Percentiles rank a stretch among this genome's conserved stretches.
phyloP scores from a whole-genome alignment of 2,113 vertebrate genomes.

The Condylura cristata region DNA sequence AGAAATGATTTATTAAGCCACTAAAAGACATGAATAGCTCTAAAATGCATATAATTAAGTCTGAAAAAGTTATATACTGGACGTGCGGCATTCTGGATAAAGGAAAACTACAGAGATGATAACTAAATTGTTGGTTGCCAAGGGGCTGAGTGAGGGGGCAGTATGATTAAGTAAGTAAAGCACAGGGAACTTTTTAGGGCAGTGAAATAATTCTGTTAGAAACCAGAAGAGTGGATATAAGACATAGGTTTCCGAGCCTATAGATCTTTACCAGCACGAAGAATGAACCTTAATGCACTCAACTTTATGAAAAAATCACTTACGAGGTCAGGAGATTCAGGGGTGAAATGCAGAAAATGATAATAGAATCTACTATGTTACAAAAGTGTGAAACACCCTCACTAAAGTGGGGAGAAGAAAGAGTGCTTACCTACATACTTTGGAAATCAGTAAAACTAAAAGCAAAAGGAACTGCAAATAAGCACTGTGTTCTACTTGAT shows the following conservation, averaged over 20 bases:
- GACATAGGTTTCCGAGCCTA: background rate
- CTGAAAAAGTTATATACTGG: background rate
- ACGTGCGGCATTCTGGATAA: background rate
- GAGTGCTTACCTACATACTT: background rate
- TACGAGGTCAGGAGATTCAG: background rate
- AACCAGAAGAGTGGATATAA: background rate
- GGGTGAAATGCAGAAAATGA: background rate
- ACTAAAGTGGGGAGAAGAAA: background rate
- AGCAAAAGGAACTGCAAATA: background rate
- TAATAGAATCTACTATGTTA: background rate
- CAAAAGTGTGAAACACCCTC: background rate
- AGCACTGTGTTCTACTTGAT: background rate
- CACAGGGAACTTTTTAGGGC: background rate
- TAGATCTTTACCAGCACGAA: background rate
- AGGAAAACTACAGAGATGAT: background rate
- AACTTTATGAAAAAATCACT: background rate
- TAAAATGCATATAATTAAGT: background rate
- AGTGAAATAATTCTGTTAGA: background rate
- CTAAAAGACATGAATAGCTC: background rate
- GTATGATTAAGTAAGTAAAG: background rate
- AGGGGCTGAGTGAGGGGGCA: background rate
- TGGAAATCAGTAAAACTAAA: background rate
- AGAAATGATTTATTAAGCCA: background rate
- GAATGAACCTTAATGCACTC: background rate
- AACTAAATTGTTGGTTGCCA: background rate